phyloP scores from a whole-genome alignment of 2,797 vertebrate species.

The Synaphobranchus kaupii region DNA sequence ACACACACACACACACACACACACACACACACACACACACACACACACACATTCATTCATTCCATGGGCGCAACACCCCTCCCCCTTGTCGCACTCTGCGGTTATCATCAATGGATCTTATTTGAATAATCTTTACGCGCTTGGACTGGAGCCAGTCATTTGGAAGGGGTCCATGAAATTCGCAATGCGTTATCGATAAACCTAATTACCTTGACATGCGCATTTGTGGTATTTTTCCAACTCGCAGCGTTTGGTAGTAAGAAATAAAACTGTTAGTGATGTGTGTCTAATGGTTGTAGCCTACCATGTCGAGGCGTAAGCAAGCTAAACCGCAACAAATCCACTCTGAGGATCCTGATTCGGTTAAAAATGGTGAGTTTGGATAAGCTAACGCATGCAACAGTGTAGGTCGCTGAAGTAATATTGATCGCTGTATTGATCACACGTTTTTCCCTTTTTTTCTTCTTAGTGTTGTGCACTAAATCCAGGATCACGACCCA shows the following conservation, averaged over 20 bases:
- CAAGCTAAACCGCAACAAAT: slow-evolving; percentile 98
- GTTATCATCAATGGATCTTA: slow-evolving; percentile 87
- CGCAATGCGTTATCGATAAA: slow-evolving; percentile 99
- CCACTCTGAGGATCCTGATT: slow-evolving; percentile 86
- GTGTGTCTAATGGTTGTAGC: slow-evolving; percentile 86
- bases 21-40: neutral
- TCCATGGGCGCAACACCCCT: slow-evolving; percentile 50
- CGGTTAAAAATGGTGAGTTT: slow-evolving; percentile 74
- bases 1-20: neutral
- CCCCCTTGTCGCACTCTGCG: slow-evolving; percentile 69
- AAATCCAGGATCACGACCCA: slow-evolving; percentile 54
- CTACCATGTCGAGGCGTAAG: slow-evolving; percentile 98
- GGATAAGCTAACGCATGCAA: neutral
- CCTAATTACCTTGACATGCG: slow-evolving; percentile 99
- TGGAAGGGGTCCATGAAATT: slow-evolving; percentile 97
- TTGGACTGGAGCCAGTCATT: slow-evolving; percentile 99
- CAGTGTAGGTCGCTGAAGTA: neutral
- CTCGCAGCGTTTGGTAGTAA: slow-evolving; percentile 87
- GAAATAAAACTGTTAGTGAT: slow-evolving; percentile 81
- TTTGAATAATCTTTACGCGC: slow-evolving; percentile 98
- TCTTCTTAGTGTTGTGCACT: slow-evolving; percentile 30
- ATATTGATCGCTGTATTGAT: slow-evolving; percentile 22
- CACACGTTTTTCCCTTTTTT: neutral
- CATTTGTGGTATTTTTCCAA: slow-evolving; percentile 91
- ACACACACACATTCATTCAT: slow-evolving; percentile 2